phyloP scores from a whole-genome alignment of 1,140 invertebrate species.

The Linepithema humile region DNA sequence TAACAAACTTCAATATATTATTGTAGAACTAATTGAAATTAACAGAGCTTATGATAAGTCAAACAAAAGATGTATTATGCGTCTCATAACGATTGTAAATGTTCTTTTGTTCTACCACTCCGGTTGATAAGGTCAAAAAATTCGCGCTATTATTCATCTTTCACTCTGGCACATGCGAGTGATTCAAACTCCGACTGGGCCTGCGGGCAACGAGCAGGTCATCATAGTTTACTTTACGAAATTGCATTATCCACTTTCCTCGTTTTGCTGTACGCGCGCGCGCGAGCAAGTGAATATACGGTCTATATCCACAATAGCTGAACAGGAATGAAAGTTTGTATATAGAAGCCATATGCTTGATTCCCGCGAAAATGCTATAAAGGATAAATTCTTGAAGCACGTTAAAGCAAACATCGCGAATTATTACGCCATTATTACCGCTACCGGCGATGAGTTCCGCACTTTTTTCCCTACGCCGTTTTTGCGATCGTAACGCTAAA shows the following conservation, averaged over 20 bases:
- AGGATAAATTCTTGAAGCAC: not conserved
- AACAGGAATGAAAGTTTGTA: constrained; percentile 15
- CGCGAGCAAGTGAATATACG: not conserved
- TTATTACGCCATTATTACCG: constrained; percentile 7
- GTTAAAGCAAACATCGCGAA: not conserved
- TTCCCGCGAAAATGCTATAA: constrained; percentile 3
- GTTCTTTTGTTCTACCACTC: not conserved
- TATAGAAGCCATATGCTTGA: not conserved
- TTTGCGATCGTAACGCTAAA: constrained; percentile 13
- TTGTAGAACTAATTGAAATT: not conserved
- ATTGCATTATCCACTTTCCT: constrained; percentile 35
- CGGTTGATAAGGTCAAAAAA: not conserved
- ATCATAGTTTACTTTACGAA: constrained; percentile 48
- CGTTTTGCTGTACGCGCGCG: constrained; percentile 5
- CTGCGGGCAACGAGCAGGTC: not conserved
- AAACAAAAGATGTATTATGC: not conserved
- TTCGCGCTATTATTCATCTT: not conserved
- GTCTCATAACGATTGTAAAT: not conserved
- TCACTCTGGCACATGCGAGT: not conserved
- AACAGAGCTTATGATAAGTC: not conserved
- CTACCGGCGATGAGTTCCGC: not conserved
- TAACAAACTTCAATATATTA: not conserved
- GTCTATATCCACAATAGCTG: not conserved
- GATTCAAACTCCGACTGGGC: not conserved
- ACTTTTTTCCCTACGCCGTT: not conserved